Evolutionary conservation across 1,140 invertebrate species (phyloP), one percentile per base, ranked within the genome.

Genomic region (Oreohelix idahoensis): DNA sequence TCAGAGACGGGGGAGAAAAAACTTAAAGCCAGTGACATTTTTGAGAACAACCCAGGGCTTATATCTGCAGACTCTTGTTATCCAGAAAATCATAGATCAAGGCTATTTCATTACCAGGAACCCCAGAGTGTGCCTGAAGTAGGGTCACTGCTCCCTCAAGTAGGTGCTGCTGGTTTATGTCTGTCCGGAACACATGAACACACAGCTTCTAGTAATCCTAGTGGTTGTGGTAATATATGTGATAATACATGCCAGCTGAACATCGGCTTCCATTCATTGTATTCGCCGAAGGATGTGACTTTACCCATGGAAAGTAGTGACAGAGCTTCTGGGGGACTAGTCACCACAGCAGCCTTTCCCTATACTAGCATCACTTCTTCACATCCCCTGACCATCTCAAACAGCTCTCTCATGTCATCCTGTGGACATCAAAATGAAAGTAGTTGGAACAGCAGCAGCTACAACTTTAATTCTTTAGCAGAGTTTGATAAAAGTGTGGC

Each of bases 1-100:
- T 89, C 89, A 15, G 89, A 90, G 70, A 90, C 89, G 4, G 89
- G 89, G 39, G 89, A 90, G 69, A 86, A 87, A 82, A 86, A 82
- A 53, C 49, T 83, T 29, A 85, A 83, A 45, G 23, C 42, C 29
- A 35, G 38, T 66, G n/a, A 38, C 20, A n/a, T 51, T 11, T 69
- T 83, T 20, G 77, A 79, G 39, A 58, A 49, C 15, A 79, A 80
- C 32, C 23, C 70, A 15, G 76, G 53, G 45, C 83, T 84, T 45
- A 69, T 88, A 0, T 70, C 84, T 32, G 84, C 63, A 84, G 88
- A 89, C 73, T 85, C 76, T 15, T 84, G 83, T 32, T 88, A 87
- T 79, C 87, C 87, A 10, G 85, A 86, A n/a, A 8, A 45, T 35
- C 79, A 71, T n/a, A 79, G 58, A 26, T 42, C 38, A 23, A 20